Conservation (phyloP, 2,113 vertebrate genomes). For the Grus americana region DNA sequence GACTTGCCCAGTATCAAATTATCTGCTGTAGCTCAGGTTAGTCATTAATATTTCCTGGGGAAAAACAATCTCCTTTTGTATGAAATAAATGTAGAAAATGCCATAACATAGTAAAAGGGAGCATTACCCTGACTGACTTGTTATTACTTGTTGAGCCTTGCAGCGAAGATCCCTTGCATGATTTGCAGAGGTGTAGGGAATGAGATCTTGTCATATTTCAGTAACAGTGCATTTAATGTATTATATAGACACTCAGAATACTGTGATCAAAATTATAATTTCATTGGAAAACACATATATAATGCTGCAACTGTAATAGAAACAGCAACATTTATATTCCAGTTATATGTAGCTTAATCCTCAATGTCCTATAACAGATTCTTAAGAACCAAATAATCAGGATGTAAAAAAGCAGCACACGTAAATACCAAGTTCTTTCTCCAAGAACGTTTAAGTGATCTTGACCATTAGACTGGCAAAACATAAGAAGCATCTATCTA, state of each 20-base stretch:
- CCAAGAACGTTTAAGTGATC: not conserved
- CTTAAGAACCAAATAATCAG: not conserved
- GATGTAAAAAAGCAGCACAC: not conserved
- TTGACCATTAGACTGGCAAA: not conserved
- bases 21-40: not conserved
- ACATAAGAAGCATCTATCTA: not conserved
- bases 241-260: not conserved
- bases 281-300: not conserved
- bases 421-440: not conserved
- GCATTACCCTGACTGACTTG: not conserved
- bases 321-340: not conserved
- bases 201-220: not conserved
- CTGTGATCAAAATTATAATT: not conserved
- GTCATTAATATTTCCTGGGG: not conserved
- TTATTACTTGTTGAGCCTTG: not conserved
- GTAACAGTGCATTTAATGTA: not conserved
- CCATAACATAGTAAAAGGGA: not conserved
- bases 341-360: not conserved
- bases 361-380: not conserved
- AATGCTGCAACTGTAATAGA: not conserved
- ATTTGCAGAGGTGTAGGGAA: not conserved
- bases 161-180: not conserved
- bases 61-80: not conserved
- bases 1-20: not conserved
- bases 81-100: not conserved